Evolutionary conservation across 2,113 vertebrate genomes (phyloP).

Genomic region (Macaca fascicularis): DNA sequence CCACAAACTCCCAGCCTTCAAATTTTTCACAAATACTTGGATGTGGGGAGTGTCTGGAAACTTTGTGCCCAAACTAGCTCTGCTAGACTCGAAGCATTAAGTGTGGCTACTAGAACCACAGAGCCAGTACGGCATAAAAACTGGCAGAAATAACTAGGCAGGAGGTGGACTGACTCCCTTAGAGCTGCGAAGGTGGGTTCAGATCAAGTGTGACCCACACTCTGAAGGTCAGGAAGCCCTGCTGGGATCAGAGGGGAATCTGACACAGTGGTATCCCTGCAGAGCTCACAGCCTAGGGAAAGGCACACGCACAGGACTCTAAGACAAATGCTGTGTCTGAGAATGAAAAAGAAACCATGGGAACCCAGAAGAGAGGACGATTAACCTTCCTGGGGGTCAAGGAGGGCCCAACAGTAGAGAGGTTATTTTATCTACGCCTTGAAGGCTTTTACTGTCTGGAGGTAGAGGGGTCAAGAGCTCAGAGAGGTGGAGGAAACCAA

Average conservation of each 20-base stretch:
- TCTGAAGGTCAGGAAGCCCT: background rate
- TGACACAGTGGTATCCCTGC: background rate
- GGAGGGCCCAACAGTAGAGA: background rate
- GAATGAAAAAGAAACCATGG: too few species aligned
- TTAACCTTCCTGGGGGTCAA: background rate
- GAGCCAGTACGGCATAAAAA: background rate
- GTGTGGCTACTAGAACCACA: too few species aligned
- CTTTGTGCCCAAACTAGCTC: background rate
- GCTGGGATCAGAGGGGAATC: background rate
- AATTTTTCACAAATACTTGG: background rate
- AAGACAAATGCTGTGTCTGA: accelerated
- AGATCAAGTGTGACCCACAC: background rate
- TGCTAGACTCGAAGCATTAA: too few species aligned
- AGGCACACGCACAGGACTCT: background rate
- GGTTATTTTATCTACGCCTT: background rate
- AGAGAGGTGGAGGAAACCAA: too few species aligned
- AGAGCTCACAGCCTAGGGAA: background rate
- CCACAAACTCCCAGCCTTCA: too few species aligned
- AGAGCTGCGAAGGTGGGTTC: background rate
- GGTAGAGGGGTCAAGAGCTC: background rate
- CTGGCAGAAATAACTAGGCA: background rate
- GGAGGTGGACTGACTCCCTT: background rate
- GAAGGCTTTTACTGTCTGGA: background rate
- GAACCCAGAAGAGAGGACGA: background rate
- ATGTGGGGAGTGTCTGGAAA: background rate